Percentiles rank a stretch among this genome's conserved stretches.
These are phyloP conservation scores for Cercopithecus mona DNA, from an alignment of 2,113 vertebrate genomes.

Conservation along the genomic window DNA sequence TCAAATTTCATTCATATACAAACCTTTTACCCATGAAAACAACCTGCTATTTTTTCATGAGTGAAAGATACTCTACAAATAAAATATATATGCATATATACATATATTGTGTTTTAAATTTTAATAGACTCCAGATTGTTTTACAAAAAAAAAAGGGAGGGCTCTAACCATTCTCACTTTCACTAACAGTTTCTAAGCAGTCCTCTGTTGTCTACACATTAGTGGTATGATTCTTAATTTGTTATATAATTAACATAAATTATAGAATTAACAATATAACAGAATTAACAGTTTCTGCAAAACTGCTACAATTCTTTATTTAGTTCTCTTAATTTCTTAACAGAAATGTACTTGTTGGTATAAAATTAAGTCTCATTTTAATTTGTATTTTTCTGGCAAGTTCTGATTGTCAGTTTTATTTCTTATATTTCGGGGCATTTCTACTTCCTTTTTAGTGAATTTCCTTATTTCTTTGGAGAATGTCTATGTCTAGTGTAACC, in stretches of 20 bases:
- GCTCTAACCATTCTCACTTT: background rate
- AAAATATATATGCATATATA: background rate
- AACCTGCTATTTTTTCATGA: background rate
- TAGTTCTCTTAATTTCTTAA: no score
- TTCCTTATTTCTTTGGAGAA: background rate
- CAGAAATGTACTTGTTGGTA: background rate
- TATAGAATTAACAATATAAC: no score
- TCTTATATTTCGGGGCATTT: background rate
- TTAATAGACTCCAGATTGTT: background rate
- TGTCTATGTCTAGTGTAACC: background rate
- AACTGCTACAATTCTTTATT: no score
- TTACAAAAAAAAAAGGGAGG: background rate
- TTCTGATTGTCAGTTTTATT: background rate
- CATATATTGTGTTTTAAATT: background rate
- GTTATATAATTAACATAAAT: background rate
- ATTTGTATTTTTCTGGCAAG: background rate
- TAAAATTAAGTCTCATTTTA: background rate
- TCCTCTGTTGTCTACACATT: background rate
- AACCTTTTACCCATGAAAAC: background rate
- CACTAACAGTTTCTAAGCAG: background rate
- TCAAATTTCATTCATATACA: background rate
- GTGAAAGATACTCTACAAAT: background rate
- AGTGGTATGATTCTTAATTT: background rate
- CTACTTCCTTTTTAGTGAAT: background rate
- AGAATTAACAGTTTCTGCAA: no score